Evolutionary conservation across 2,888 invertebrate species (phyloP).

Genomic region (Osmoderma eremita): DNA sequence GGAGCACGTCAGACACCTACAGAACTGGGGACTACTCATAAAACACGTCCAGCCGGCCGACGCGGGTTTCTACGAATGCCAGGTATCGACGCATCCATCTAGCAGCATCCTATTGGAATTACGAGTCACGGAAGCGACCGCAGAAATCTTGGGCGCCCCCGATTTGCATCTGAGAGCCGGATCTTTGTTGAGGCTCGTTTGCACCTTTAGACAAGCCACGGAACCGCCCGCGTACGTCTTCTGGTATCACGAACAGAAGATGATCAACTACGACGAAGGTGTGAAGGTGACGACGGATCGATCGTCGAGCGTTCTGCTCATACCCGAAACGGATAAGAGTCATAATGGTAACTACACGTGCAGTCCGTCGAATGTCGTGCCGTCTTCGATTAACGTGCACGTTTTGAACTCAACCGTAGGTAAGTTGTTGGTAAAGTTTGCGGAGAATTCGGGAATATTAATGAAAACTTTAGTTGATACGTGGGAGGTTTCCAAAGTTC

Average conservation of each 20-base stretch:
- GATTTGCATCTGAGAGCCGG: slow-evolving; percentile 71
- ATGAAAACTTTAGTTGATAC: no score
- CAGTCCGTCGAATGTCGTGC: slow-evolving; percentile 72
- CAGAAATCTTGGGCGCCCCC: slow-evolving; percentile 70
- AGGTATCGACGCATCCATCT: slow-evolving; percentile 84
- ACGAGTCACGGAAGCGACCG: slow-evolving; percentile 73
- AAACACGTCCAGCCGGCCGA: slow-evolving; percentile 77
- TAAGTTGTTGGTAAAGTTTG: slow-evolving; percentile 48
- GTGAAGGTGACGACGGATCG: slow-evolving; percentile 67
- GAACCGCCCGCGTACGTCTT: slow-evolving; percentile 71
- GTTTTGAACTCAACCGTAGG: slow-evolving; percentile 73
- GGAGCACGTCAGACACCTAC: slow-evolving; percentile 71
- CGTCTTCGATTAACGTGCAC: slow-evolving; percentile 75
- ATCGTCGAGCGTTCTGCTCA: slow-evolving; percentile 74
- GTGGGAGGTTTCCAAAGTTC: no score
- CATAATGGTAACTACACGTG: slow-evolving; percentile 80
- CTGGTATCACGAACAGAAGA: slow-evolving; percentile 71
- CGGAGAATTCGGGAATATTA: no score
- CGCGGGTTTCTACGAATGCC: slow-evolving; percentile 81
- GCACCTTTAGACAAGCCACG: slow-evolving; percentile 68
- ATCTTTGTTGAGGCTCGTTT: slow-evolving; percentile 68
- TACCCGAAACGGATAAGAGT: slow-evolving; percentile 70
- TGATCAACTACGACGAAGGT: slow-evolving; percentile 72
- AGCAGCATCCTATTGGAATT: slow-evolving; percentile 79
- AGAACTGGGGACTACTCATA: slow-evolving; percentile 74